These are phyloP conservation scores for Asarcornis scutulata DNA, from an alignment of 2,113 vertebrate species.

Conservation along the genomic window DNA sequence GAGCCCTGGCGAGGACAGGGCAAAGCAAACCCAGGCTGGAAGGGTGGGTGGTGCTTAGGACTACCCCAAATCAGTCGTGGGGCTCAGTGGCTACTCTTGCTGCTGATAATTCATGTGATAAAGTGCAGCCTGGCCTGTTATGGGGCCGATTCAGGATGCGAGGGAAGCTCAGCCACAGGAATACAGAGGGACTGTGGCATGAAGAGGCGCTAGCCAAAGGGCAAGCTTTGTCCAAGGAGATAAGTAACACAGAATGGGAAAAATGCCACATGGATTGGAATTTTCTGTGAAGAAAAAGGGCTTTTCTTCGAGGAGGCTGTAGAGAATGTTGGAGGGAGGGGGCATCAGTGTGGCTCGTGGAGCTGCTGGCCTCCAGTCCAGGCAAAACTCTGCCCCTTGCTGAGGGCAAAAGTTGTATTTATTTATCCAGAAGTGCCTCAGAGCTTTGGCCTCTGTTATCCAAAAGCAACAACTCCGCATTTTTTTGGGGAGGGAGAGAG, in stretches of 20 bases:
- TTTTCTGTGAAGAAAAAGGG: background rate
- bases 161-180: background rate
- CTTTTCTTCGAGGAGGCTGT: background rate
- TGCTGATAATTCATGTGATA: accelerated
- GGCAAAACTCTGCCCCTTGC: background rate
- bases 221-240: background rate
- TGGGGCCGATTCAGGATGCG: background rate
- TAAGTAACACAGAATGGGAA: background rate
- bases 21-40: background rate
- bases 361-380: constrained; percentile 4
- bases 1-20: background rate
- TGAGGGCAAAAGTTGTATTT: constrained; percentile 26
- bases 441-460: background rate
- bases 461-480: background rate
- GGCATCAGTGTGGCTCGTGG: accelerated
- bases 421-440: constrained; percentile 1
- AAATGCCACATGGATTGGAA: background rate
- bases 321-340: background rate
- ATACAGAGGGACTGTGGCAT: accelerated
- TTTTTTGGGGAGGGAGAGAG: background rate
- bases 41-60: background rate
- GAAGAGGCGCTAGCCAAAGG: background rate
- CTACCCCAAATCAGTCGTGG: accelerated
- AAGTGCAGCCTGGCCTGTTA: background rate
- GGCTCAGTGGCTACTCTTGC: background rate